Evolutionary conservation across 1,140 invertebrate genomes (phyloP).

Genomic region (Helicoverpa armigera): DNA sequence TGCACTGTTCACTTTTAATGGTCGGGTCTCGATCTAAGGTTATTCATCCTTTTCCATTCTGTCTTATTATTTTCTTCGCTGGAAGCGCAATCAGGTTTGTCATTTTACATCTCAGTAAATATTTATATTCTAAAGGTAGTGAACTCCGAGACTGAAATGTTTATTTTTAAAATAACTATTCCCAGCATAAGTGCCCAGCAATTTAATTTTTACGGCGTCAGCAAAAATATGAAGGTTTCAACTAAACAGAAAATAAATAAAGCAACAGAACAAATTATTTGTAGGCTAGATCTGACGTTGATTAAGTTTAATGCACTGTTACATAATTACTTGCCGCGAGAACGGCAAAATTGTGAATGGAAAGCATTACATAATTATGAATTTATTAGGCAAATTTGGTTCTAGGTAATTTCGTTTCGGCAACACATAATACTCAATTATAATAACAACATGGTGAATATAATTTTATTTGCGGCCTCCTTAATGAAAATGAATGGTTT

Average conservation of each 20-base stretch:
- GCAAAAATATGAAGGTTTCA: neutral
- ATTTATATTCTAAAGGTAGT: no score
- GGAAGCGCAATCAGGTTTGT: neutral
- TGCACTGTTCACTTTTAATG: conserved; percentile 11
- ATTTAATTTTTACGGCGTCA: no score
- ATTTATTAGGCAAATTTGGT: conserved; percentile 25
- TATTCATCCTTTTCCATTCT: neutral
- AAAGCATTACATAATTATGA: conserved; percentile 27
- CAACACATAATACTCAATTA: conserved; percentile 37
- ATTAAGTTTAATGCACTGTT: conserved; percentile 32
- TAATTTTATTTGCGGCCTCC: conserved; percentile 28
- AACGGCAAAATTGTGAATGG: conserved; percentile 18
- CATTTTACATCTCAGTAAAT: no score
- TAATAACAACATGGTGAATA: conserved; percentile 29
- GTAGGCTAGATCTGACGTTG: conserved; percentile 3
- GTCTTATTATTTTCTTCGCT: neutral
- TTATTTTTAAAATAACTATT: no score
- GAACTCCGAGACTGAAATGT: no score
- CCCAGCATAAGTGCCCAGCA: no score
- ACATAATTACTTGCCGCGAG: conserved; percentile 18
- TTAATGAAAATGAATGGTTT: conserved; percentile 15
- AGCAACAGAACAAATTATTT: neutral
- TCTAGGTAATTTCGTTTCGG: conserved; percentile 21
- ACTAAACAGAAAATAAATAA: neutral
- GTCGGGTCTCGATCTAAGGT: conserved; percentile 8